Conservation (phyloP, 2,888 invertebrate species). For the Embidobia sp. region DNA sequence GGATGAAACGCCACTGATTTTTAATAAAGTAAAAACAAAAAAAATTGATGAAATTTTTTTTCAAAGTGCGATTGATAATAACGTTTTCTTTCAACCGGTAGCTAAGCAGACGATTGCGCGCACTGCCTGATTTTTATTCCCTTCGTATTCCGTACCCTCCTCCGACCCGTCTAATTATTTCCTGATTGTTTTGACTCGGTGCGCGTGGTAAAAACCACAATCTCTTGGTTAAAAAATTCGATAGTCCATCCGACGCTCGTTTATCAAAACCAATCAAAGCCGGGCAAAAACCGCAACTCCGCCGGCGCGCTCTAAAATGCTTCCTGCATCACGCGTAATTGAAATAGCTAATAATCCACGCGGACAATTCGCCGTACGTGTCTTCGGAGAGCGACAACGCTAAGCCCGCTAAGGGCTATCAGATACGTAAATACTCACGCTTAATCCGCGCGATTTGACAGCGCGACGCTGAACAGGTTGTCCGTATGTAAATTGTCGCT, state of each 20-base stretch:
- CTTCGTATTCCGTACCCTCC: neutral
- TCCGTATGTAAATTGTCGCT: conserved; percentile 46
- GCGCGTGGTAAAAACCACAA: conserved; percentile 2
- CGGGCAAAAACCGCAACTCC: conserved; percentile 22
- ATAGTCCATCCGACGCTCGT: conserved; percentile 20
- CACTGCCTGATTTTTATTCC: neutral
- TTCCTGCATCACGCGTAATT: conserved; percentile 27
- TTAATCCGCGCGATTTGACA: conserved; percentile 52
- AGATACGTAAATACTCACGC: conserved; percentile 51
- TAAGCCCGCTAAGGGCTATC: conserved; percentile 21
- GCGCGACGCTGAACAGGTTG: conserved; percentile 40
- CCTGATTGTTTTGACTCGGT: neutral
- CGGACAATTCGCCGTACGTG: conserved; percentile 51
- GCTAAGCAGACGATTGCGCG: too few relatives aligned
- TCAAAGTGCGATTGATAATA: too few relatives aligned
- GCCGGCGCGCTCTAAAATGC: conserved; percentile 4
- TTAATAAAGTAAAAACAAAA: too few relatives aligned
- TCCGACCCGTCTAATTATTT: neutral
- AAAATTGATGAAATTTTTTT: too few relatives aligned
- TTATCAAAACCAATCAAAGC: conserved; percentile 30
- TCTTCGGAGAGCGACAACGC: conserved; percentile 22
- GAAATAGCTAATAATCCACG: conserved; percentile 44
- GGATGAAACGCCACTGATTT: too few relatives aligned
- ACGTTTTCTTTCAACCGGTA: too few relatives aligned
- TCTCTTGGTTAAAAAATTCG: conserved; percentile 23